Evolutionary conservation across 2,797 vertebrate genomes (phyloP), one percentile per base, ranked within the genome.

Genomic region (Chromis chromis): DNA sequence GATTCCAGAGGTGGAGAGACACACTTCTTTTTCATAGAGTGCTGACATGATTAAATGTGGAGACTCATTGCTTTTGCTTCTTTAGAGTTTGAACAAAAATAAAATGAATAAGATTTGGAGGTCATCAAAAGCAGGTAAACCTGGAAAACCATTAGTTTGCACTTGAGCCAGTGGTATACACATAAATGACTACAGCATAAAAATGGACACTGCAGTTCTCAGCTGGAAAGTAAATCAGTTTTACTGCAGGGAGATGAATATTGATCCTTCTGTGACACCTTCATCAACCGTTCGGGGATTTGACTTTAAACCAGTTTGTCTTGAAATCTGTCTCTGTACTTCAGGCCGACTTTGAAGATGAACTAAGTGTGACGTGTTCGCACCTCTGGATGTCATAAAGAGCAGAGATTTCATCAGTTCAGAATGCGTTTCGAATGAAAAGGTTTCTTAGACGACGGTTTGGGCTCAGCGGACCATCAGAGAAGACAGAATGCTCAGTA

Each of bases 381-480:
- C 53, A 48, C 17, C 1, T 61, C 39, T 25, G 19, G 54, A 27
- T 44, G 50, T 56, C 7, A 57, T 21, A 67, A 54, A 5, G 40
- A 13, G 33, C 9, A 36, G 13, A 19, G 17, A 66, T 79, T 59
- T 73, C 28, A 57, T 81, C 64, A 59, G 36, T 42, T 78, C 39
- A 31, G 61, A 44, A 44, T 52, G 53, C 40, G 3, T 49, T 70
- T 39, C 19, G 11, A 63, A 10, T 27, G 25, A 66, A 67, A 36
- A 36, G 10, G 14, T 52, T 74, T 76, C 56, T 36, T 12, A 11
- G 42, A 72, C 22, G 11, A 53, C 50, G 1, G 5, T 64, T 52
- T 62, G 36, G 10, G 11, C 75, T 77, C 79, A 60, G 4, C 22
- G 22, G 73, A 67, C 44, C 64, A 58, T 70, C 62, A 68, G 22